Evolutionary conservation across 2,113 vertebrate species (phyloP).

Genomic region (Pterocles orientalis): DNA sequence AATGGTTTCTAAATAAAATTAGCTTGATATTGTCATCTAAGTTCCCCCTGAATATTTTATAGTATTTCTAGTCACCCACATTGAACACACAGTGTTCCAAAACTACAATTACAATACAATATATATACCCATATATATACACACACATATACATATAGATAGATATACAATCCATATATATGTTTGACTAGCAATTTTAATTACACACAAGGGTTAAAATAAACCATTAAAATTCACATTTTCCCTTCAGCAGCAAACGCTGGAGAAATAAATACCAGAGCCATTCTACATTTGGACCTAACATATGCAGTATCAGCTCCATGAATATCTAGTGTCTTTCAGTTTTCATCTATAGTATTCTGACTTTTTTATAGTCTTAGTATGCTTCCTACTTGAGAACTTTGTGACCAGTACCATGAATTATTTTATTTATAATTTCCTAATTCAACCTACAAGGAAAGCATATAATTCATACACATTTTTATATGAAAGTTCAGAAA

Average conservation of each 20-base stretch:
- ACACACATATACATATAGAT: rapidly evolving
- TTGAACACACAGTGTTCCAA: not conserved
- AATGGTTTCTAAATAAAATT: not conserved
- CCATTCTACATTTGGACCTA: not conserved
- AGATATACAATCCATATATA: too few relatives aligned
- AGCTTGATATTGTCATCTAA: not conserved
- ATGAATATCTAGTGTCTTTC: not conserved
- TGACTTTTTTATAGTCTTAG: not conserved
- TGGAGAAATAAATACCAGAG: not conserved
- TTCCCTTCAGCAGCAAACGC: not conserved
- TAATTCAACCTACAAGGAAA: not conserved
- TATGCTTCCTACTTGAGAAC: not conserved
- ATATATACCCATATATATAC: not conserved
- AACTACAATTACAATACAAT: not conserved
- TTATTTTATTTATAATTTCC: not conserved
- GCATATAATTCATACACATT: not conserved
- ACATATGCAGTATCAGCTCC: not conserved
- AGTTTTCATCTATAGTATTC: not conserved
- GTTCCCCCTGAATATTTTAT: not conserved
- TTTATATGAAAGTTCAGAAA: not conserved
- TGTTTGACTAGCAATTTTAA: not conserved
- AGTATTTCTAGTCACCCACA: not conserved
- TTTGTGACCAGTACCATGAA: not conserved
- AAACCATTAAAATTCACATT: not conserved
- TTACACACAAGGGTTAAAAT: not conserved